Percentiles rank a stretch among this genome's conserved stretches.
Conservation (phyloP, 2,113 vertebrate species). For the Pipra filicauda region DNA sequence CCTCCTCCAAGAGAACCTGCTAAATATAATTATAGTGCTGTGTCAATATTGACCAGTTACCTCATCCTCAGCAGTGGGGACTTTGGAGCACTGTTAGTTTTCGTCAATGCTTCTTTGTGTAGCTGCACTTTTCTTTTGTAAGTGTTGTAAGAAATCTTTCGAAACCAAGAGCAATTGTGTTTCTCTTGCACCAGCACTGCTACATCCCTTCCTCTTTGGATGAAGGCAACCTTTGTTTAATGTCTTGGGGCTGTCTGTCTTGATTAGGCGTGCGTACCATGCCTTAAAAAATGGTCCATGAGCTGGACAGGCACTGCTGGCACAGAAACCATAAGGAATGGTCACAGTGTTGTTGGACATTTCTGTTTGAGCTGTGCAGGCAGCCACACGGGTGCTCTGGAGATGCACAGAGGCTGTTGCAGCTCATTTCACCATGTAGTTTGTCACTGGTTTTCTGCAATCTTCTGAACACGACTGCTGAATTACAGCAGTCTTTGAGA, state of each 20-base stretch:
- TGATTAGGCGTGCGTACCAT: rapidly evolving
- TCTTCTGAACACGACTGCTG: background rate
- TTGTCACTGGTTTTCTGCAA: background rate
- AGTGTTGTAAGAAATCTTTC: background rate
- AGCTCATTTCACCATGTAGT: background rate
- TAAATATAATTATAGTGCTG: background rate
- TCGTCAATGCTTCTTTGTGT: slow-evolving; percentile 33
- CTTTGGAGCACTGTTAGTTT: slow-evolving; percentile 7
- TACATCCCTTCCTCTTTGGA: background rate
- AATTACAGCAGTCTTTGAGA: too few relatives aligned
- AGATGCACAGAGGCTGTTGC: background rate
- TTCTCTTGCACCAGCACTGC: background rate
- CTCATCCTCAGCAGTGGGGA: background rate
- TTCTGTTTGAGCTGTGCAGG: background rate
- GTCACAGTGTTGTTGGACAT: rapidly evolving
- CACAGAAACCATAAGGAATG: background rate
- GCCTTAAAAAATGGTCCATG: background rate
- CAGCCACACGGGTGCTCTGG: rapidly evolving
- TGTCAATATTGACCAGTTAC: slow-evolving; percentile 36
- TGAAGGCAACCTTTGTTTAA: background rate
- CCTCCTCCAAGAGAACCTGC: slow-evolving; percentile 24
- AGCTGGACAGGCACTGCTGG: background rate
- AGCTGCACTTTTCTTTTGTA: background rate
- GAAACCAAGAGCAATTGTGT: background rate
- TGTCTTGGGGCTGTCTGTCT: background rate